Conservation (phyloP, 2,888 invertebrate species). For the Arenicola marina region DNA sequence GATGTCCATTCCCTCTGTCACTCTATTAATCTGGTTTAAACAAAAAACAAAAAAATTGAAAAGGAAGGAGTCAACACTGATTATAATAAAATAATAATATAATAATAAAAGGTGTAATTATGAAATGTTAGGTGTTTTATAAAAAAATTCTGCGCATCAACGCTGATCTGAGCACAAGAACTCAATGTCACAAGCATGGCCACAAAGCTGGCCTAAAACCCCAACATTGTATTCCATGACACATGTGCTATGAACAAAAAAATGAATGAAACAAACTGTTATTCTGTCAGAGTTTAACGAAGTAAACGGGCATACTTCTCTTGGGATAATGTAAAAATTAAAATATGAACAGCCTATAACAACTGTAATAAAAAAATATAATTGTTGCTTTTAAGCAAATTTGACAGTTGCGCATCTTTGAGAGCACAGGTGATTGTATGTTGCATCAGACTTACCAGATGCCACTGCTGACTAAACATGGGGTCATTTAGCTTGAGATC, state of each 20-base stretch:
- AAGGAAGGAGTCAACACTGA: background rate
- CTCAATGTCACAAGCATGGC: background rate
- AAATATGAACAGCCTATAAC: background rate
- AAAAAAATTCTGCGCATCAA: too few species aligned
- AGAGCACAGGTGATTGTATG: too few species aligned
- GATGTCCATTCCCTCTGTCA: slow-evolving; percentile 44
- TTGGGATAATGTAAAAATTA: background rate
- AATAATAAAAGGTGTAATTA: too few species aligned
- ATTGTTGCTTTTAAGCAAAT: too few species aligned
- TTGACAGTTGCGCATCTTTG: too few species aligned
- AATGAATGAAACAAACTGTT: too few species aligned
- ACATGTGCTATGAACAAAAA: too few species aligned
- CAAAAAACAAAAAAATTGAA: background rate
- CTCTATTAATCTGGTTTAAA: slow-evolving; percentile 40
- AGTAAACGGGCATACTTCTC: background rate
- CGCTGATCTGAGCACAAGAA: too few species aligned
- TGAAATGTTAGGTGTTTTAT: too few species aligned
- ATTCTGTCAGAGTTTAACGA: too few species aligned
- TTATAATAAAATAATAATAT: background rate
- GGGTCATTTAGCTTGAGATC: slow-evolving; percentile 7
- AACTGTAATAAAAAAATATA: slow-evolving; percentile 6
- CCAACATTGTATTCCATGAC: too few species aligned
- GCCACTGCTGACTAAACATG: slow-evolving; percentile 53
- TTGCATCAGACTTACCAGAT: slow-evolving; percentile 45
- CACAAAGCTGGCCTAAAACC: too few species aligned